Conservation (phyloP, 2,888 invertebrate species). For the Acleris emargana region DNA sequence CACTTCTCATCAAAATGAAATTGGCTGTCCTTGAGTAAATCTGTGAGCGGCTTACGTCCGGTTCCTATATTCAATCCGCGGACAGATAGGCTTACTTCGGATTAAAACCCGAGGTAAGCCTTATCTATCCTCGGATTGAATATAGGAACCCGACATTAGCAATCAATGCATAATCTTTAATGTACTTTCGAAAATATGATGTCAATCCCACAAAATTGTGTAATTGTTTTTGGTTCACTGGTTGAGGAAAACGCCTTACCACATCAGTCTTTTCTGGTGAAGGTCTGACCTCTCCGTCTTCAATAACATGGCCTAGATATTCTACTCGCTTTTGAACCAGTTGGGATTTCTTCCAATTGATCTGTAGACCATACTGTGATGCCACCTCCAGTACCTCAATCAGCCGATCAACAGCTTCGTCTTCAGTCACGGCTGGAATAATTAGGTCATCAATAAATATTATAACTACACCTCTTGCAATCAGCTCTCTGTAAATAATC, state of each 20-base stretch:
- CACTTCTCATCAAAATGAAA: not conserved
- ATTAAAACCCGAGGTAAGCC: too few relatives aligned
- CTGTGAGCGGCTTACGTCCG: too few relatives aligned
- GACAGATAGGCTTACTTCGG: too few relatives aligned
- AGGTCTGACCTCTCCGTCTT: not conserved
- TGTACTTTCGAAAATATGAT: too few relatives aligned
- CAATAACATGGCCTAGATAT: not conserved
- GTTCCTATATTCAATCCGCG: too few relatives aligned
- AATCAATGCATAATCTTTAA: too few relatives aligned
- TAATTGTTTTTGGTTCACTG: too few relatives aligned
- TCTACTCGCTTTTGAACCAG: conserved; percentile 1
- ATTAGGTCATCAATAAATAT: conserved; percentile 15
- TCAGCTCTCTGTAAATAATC: not conserved
- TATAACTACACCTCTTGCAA: not conserved
- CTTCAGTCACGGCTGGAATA: conserved; percentile 5
- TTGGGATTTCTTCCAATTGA: conserved; percentile 7
- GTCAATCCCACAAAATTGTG: too few relatives aligned
- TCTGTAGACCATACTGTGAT: conserved; percentile 1
- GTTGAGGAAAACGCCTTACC: not conserved
- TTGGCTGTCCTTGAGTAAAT: too few relatives aligned
- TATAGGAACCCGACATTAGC: too few relatives aligned
- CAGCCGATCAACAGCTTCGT: not conserved
- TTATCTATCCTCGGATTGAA: too few relatives aligned
- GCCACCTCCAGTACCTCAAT: not conserved
- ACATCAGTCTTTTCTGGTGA: not conserved